phyloP scores from a whole-genome alignment of 2,888 invertebrate species.

The Opisthograptis luteolata region DNA sequence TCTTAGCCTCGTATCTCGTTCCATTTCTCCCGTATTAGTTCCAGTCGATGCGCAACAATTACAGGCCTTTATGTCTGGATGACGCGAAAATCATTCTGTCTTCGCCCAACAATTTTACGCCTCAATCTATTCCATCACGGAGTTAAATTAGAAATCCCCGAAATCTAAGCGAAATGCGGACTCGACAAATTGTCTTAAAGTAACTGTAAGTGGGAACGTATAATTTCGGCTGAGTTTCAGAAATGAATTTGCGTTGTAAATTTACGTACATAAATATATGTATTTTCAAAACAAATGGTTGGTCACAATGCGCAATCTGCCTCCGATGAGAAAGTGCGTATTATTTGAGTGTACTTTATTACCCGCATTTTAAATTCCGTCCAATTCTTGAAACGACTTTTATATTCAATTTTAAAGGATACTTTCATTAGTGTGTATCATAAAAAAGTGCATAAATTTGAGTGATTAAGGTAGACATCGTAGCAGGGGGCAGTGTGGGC shows the following conservation, averaged over 20 bases:
- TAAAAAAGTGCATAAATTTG: constrained; percentile 75
- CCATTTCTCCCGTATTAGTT: constrained; percentile 83
- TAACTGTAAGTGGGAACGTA: constrained; percentile 26
- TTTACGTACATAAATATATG: constrained; percentile 17
- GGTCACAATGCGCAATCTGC: constrained; percentile 10
- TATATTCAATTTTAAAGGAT: constrained; percentile 52
- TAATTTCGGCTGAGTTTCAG: constrained; percentile 24
- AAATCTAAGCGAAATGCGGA: constrained; percentile 49
- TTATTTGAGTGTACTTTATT: constrained; percentile 40
- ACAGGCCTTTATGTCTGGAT: constrained; percentile 79
- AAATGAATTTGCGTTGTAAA: constrained; percentile 16
- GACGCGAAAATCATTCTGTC: constrained; percentile 81
- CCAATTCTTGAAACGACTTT: constrained; percentile 25
- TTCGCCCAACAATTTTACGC: constrained; percentile 77
- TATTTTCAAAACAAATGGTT: constrained; percentile 20
- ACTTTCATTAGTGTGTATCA: constrained; percentile 65
- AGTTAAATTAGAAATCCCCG: constrained; percentile 66
- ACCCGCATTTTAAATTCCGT: constrained; percentile 35
- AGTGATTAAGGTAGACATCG: constrained; percentile 74
- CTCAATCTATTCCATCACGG: constrained; percentile 66
- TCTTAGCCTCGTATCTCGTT: constrained; percentile 77
- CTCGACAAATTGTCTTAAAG: constrained; percentile 40
- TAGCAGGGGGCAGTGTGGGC: constrained; percentile 60
- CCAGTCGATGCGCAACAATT: constrained; percentile 83
- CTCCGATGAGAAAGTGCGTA: constrained; percentile 18